Base-by-base conservation (phyloP, 2,113 vertebrate species). In the Tiliqua scincoides region DNA sequence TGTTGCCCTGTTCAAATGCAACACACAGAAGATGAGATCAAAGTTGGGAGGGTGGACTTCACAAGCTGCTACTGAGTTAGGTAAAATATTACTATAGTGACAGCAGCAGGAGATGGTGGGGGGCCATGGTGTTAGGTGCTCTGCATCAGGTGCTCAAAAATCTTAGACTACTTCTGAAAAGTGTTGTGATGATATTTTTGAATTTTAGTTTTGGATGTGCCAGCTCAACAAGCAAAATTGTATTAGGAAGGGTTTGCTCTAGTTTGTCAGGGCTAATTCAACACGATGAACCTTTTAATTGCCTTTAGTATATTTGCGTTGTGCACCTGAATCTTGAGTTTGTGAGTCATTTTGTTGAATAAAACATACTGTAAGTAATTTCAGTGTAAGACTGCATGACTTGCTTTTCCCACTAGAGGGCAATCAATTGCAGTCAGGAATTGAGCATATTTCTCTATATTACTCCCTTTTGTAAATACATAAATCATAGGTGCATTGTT, bases 381-480 rank as follows among this genome's bases (percentile, higher is more conserved):
- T 1, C 0, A 71, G 82, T 75, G 62, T 35, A 83, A 72, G 12
- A 35, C 6, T 89, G 82, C 67, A 70, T 63, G 72, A 90, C 84
- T 25, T 8, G 15, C 0, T 76, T 83, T 79, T 40, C 21, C 78
- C 94, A 43, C 78, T n/a, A 92, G 92, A 92, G 90, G 86, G 70
- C 89, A 79, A 4, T 84, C 65, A 71, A 35, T 52, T 79, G 82
- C 80, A 88, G 82, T 30, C 40, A 61, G 54, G 4, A 86, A 21
- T 6, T 9, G 14, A 27, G 2, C 17, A 1, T n/a, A 65, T 14
- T 20, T 80, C 43, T 72, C 1, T 52, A 48, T 30, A 6, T 75
- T 77, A 3, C 32, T 68, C 6, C 48, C 10, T 68, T 71, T 40
- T 85, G 63, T 52, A 35, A 78, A 6, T 40, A 86, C 62, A 10